A percentile compares a stretch with the other conserved stretches of the same genome.
Conservation (phyloP, 37 sponge, comb jelly and placozoan genomes). For the Diacarnus erythraeanus region DNA sequence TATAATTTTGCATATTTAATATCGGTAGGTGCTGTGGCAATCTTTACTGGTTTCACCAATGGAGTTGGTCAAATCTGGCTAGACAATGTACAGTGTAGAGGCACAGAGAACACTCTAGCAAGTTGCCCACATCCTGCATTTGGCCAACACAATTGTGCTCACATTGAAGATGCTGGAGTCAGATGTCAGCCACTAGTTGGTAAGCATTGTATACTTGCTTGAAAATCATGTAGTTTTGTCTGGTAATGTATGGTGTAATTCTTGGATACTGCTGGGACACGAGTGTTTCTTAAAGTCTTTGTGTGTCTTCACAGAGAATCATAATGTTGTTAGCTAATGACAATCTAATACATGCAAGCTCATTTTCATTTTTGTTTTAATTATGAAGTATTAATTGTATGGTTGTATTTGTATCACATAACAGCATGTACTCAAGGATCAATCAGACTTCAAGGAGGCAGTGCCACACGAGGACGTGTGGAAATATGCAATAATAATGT, state of each 20-base stretch:
- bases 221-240: too few species aligned
- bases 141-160: not conserved
- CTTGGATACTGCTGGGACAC: too few species aligned
- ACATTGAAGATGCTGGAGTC: conserved; percentile 17
- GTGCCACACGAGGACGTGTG: not conserved
- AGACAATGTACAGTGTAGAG: not conserved
- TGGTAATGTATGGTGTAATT: too few species aligned
- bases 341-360: too few species aligned
- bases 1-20: too few species aligned
- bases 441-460: not conserved
- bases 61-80: conserved; percentile 3
- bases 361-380: too few species aligned
- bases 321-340: too few species aligned
- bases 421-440: not conserved
- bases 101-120: not conserved
- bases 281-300: too few species aligned
- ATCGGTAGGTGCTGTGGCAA: not conserved
- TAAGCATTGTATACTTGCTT: too few species aligned
- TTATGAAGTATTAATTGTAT: too few species aligned
- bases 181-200: conserved; percentile 1
- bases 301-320: too few species aligned
- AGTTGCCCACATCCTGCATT: not conserved
- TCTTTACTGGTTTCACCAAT: not conserved
- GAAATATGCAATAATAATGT: not conserved
- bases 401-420: too few species aligned